Conservation (phyloP, 1,140 invertebrate genomes). For the Ostrea denselamellosa region DNA sequence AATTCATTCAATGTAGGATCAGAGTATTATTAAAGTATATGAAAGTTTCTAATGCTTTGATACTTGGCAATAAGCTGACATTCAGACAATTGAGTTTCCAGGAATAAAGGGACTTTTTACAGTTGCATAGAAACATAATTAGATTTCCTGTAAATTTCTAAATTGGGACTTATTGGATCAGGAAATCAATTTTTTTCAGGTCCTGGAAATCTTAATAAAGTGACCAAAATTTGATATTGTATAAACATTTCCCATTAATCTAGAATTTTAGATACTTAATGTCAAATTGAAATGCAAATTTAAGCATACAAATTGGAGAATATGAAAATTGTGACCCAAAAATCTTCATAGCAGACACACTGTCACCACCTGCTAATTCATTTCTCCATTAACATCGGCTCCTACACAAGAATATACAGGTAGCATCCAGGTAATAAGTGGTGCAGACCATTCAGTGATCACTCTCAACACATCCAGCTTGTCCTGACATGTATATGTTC, state of each 20-base stretch:
- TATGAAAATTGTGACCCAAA: slow-evolving; percentile 35
- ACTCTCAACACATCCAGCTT: neutral
- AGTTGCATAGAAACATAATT: neutral
- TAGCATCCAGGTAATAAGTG: neutral
- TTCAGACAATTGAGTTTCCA: neutral
- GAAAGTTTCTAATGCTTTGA: no score
- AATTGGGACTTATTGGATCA: neutral
- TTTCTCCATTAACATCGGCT: neutral
- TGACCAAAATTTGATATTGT: slow-evolving; percentile 7
- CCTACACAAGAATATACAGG: neutral
- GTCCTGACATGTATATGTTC: slow-evolving; percentile 10
- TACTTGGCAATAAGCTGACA: neutral
- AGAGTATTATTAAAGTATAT: no score
- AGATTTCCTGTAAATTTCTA: neutral
- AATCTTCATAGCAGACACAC: neutral
- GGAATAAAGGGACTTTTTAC: no score
- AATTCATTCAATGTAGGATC: no score
- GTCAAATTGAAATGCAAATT: slow-evolving; percentile 32
- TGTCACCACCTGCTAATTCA: slow-evolving; percentile 16
- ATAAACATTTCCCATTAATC: neutral
- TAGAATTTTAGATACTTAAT: slow-evolving; percentile 5
- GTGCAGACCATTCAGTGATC: neutral
- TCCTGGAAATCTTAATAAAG: neutral
- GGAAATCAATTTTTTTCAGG: neutral
- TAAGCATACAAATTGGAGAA: slow-evolving; percentile 27